Base-by-base conservation (phyloP, 1,140 invertebrate genomes). In the Dolichoris vasculosae region DNA sequence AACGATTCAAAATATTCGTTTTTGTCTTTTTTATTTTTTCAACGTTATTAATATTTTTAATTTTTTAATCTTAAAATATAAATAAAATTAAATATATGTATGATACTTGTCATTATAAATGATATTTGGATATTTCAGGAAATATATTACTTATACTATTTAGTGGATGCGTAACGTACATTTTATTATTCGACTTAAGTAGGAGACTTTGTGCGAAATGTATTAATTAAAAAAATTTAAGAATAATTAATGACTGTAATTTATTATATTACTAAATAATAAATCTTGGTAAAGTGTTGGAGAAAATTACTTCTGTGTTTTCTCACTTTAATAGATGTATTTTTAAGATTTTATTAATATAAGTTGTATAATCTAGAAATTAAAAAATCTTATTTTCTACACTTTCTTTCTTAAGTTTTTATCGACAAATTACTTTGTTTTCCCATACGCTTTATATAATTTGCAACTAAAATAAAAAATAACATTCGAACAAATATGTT, bases 261-360 rank as follows among this genome's bases (percentile, higher is more conserved):
- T 73, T 73, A 23, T 40, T 43, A 43, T 43, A 73, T 73, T 73
- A n/a, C 23, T 43, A 43, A 43, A 43, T 73, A 73, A 23, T 73
- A 26, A n/a, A 11, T 43, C 0, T 43, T 8, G 9, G 69, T 73
- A 73, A 73, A 73, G 69, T 73, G 69, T 73, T 43, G 38, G 7
- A 43, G 69, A 73, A 73, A 43, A 43, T 73, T 32, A 73, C 69
- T 43, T 32, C 40, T 43, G 43, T 1, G 4, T 43, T 7, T 32
- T 73, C 38, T 43, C n/a, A n/a, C 38, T n/a, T 43, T 73, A 73
- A 73, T 40, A 40, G 35, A n/a, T 8, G 17, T 73, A 43, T n/a
- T 26, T 43, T 73, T 43, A 43, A 43, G 40, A 38, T n/a, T 43
- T 11, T n/a, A 73, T 43, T 73, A 73, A 43, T 73, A n/a, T 0